phyloP scores from a whole-genome alignment of 2,888 invertebrate species.

The Hemistola chrysoprasaria region DNA sequence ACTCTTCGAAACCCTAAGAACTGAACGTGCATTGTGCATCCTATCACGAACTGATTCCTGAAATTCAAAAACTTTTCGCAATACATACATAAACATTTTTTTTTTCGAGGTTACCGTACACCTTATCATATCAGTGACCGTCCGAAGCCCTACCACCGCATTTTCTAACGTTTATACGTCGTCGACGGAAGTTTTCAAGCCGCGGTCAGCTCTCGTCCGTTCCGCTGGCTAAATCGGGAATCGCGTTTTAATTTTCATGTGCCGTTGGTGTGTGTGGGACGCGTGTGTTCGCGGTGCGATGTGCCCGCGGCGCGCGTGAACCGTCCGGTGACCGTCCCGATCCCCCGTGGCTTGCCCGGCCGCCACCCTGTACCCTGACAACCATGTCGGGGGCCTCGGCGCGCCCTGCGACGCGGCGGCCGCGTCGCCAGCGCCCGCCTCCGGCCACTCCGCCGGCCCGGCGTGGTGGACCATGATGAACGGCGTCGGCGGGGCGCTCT shows the following conservation, averaged over 20 bases:
- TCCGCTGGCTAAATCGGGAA: constrained; percentile 76
- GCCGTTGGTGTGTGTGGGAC: constrained; percentile 71
- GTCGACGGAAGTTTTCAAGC: constrained; percentile 40
- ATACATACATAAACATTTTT: constrained; percentile 34
- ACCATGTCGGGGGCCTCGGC: constrained; percentile 86
- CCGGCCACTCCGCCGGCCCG: constrained; percentile 92
- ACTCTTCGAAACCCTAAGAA: constrained; percentile 35
- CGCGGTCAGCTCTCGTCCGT: constrained; percentile 63
- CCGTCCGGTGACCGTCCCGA: constrained; percentile 69
- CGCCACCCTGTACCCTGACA: constrained; percentile 92
- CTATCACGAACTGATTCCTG: constrained; percentile 27
- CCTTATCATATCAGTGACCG: constrained; percentile 64
- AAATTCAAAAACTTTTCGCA: constrained; percentile 31
- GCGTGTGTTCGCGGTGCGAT: constrained; percentile 78
- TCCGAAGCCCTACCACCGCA: constrained; percentile 39
- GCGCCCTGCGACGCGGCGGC: constrained; percentile 86
- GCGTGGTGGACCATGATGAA: constrained; percentile 94
- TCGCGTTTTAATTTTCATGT: constrained; percentile 80
- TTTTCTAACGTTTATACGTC: constrained; percentile 19
- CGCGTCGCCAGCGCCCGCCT: constrained; percentile 90
- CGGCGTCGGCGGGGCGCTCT: constrained; percentile 88
- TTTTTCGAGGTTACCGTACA: constrained; percentile 42
- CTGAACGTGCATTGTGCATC: constrained; percentile 37
- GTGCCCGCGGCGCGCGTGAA: constrained; percentile 80
- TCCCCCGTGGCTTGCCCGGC: constrained; percentile 90